Evolutionary conservation across 2,797 vertebrate species (phyloP), one percentile per base, ranked within the genome.

Genomic region (Eremophila alpestris): DNA sequence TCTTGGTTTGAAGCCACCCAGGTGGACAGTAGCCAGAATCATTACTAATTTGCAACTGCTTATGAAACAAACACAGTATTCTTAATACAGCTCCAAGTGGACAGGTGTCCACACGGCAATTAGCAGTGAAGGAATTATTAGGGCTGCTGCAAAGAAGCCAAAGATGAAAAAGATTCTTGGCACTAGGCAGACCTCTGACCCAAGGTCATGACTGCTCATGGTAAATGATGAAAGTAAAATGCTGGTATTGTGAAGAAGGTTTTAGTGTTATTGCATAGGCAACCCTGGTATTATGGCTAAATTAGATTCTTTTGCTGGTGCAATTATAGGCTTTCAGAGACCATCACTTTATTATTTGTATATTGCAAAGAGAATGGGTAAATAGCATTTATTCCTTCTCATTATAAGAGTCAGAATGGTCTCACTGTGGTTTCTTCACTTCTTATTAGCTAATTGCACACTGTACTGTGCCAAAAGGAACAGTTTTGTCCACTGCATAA

Each of bases 71-170:
- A 16, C 54, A 5, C 26, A 86, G 14, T 86, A 70, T 76, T 88
- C 51, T 91, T 83, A 88, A 55, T 27, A 73, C 65, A 73, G 27
- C 74, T 89, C 65, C 79, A 94, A 73, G 73, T 63, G 32, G 65
- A 73, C 62, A 89, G 73, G 46, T 94, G 69, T 87, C 69, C 62
- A 45, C 1, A 2, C 30, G 32, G 55, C 73, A 74, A 56, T 92
- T 93, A 89, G 22, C n/a, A 79, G n/a, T 46, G 73, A 80, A 86
- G 63, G 63, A 94, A 79, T 92, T 76, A 87, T 58, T 73, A 73
- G 36, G 29, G 48, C 16, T 38, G 5, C 67, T 94, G 59, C 38
- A 65, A 68, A 76, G n/a, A 89, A 87, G 21, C 21, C 54, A 87
- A 45, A 85, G 46, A 65, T 51, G 5, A 63, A 68, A 67, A 58